phyloP scores from a whole-genome alignment of 2,797 vertebrate genomes.

The Chanos chanos region DNA sequence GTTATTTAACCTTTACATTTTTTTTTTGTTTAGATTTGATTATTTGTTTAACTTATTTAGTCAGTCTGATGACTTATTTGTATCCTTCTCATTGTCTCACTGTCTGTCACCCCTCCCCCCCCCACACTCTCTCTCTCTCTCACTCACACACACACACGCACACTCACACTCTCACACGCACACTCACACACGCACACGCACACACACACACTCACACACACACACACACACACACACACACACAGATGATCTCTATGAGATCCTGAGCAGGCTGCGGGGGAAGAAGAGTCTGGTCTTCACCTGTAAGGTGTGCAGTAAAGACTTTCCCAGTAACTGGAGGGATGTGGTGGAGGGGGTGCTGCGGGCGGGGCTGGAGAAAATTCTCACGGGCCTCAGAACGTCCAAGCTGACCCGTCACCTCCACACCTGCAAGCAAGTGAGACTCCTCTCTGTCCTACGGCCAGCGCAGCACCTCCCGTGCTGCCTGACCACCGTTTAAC shows the following conservation, averaged over 20 bases:
- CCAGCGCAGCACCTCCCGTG: too few species aligned
- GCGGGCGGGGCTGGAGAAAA: slow-evolving; percentile 66
- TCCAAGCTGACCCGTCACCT: slow-evolving; percentile 63
- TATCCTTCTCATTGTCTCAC: neutral
- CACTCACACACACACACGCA: neutral
- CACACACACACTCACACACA: neutral
- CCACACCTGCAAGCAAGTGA: slow-evolving; percentile 72
- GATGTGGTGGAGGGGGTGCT: slow-evolving; percentile 71
- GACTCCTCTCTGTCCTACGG: too few species aligned
- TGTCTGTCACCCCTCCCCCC: neutral
- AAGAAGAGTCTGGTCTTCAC: slow-evolving; percentile 67
- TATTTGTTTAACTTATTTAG: neutral
- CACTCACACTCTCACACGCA: too few species aligned
- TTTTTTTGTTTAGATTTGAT: neutral
- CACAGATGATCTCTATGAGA: slow-evolving; percentile 82
- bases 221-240: neutral
- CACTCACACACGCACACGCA: too few species aligned
- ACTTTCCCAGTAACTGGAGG: slow-evolving; percentile 65
- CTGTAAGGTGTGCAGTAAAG: slow-evolving; percentile 75
- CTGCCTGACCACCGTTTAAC: too few species aligned
- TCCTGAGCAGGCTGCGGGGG: slow-evolving; percentile 71
- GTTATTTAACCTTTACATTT: neutral
- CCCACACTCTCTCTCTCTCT: neutral
- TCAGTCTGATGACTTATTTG: neutral
- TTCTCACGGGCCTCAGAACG: slow-evolving; percentile 71